These are phyloP conservation scores for Cygnus olor DNA, from an alignment of 2,797 vertebrate genomes.

Conservation along the genomic window DNA sequence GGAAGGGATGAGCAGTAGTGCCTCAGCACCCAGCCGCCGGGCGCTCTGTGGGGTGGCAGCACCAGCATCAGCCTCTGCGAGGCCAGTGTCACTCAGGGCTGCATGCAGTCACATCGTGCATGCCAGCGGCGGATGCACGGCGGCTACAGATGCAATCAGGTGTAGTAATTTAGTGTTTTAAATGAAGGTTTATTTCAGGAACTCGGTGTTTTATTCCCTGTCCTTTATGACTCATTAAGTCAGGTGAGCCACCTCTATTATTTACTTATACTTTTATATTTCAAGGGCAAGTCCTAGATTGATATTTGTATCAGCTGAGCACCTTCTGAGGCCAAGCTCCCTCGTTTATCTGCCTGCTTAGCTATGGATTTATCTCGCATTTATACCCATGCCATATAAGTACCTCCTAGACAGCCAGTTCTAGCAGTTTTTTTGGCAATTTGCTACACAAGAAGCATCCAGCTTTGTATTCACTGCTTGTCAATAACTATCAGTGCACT, in stretches of 20 bases:
- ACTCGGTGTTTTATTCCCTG: conserved; percentile 11
- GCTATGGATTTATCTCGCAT: conserved; percentile 17
- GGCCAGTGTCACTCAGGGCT: not conserved
- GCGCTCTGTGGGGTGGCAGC: not conserved
- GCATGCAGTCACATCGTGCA: accelerated
- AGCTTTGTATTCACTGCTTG: not conserved
- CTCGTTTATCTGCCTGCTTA: conserved; percentile 37
- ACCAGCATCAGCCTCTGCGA: not conserved
- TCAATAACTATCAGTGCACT: not conserved
- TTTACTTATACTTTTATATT: conserved; percentile 26
- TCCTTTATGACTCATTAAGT: conserved; percentile 46
- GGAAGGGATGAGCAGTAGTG: not conserved
- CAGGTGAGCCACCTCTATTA: conserved; percentile 33
- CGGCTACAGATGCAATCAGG: not conserved
- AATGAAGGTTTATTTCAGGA: not conserved
- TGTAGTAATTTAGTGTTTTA: not conserved
- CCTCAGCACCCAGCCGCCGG: not conserved
- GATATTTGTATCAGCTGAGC: conserved; percentile 33
- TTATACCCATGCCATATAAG: not conserved
- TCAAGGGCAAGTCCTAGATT: conserved; percentile 28
- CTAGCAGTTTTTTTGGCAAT: conserved; percentile 2
- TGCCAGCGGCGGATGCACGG: accelerated
- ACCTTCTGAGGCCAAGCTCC: not conserved
- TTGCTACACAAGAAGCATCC: not conserved
- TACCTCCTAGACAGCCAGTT: not conserved